Base-by-base conservation (phyloP, 2,113 vertebrate species). In the Podilymbus podiceps region DNA sequence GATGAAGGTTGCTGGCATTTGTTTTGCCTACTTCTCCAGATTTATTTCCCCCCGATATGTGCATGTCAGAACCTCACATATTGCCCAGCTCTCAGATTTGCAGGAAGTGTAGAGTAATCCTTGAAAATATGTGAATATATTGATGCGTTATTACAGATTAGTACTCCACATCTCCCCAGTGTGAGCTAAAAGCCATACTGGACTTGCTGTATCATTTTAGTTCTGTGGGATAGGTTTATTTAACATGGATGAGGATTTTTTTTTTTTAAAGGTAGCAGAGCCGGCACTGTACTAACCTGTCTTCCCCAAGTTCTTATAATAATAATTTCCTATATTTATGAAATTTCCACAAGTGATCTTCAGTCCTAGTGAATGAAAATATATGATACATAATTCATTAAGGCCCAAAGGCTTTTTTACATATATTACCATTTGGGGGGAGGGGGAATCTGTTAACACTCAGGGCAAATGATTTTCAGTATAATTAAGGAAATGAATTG, bases 401-500 rank as follows among this genome's bases (percentile, higher is more conserved):
- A 80, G 49, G 69, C 88, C 81, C 49, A 73, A 40, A 73, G 83
- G 85, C 68, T 94, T 93, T 93, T 90, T 95, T 94, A 83, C 52
- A 59, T 73, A 44, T 42, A 92, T 94, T 67, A 47, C 27, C 46
- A 30, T 74, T 80, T 68, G 33, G 42, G 42, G 42, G 42, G 42
- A 15, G 42, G 42, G 42, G 42, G 42, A 71, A 22, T 8, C 11
- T 89, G 78, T 77, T 95, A 92, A 58, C 88, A 84, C 40, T 85
- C 79, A 60, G 47, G 59, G 94, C 80, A 52, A 71, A 86, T 18
- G 21, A 73, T 93, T 94, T 93, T 90, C 75, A 35, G 79, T 30
- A 76, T 73, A 89, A 96, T 84, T 95, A 93, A 90, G 83, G 75
- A 92, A 96, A 94, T 77, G 52, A 90, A 93, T 72, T 64, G 89